phyloP scores from a whole-genome alignment of 2,797 vertebrate genomes.

The Thaleichthys pacificus region DNA sequence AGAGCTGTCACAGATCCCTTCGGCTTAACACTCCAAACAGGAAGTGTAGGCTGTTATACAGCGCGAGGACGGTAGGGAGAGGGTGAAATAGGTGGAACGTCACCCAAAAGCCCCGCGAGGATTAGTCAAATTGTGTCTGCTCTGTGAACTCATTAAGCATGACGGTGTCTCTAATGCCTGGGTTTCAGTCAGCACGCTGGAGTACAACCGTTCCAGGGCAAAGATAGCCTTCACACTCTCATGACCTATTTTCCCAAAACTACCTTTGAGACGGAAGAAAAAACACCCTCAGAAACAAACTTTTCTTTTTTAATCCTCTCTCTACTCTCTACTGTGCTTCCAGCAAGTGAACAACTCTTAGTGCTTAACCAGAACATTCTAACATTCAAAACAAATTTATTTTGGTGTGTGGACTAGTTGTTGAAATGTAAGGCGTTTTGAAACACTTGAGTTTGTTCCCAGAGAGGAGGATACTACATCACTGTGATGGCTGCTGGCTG shows the following conservation, averaged over 20 bases:
- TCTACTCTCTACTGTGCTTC: background rate
- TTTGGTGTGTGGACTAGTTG: no score
- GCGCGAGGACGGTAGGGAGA: background rate
- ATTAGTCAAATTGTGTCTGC: background rate
- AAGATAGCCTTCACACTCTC: conserved; percentile 34
- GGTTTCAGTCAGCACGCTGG: background rate
- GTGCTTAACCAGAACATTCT: no score
- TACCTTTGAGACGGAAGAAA: background rate
- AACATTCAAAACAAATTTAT: no score
- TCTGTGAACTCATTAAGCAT: conserved; percentile 3
- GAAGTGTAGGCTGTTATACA: conserved; percentile 15
- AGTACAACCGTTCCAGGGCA: conserved; percentile 5
- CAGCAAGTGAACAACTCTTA: background rate
- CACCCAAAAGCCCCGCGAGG: background rate
- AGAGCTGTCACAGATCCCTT: conserved; percentile 44
- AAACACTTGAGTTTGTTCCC: background rate
- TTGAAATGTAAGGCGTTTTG: background rate
- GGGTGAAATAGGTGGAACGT: conserved; percentile 5
- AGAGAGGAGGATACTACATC: background rate
- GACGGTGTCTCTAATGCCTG: background rate
- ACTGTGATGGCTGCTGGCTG: background rate
- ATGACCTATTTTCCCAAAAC: conserved; percentile 51
- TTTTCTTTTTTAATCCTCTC: conserved; percentile 19
- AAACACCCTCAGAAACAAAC: background rate
- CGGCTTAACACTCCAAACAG: conserved; percentile 47